Evolutionary conservation across 1,140 invertebrate species (phyloP), one percentile per base, ranked within the genome.

Genomic region (Epicauta chinensis): DNA sequence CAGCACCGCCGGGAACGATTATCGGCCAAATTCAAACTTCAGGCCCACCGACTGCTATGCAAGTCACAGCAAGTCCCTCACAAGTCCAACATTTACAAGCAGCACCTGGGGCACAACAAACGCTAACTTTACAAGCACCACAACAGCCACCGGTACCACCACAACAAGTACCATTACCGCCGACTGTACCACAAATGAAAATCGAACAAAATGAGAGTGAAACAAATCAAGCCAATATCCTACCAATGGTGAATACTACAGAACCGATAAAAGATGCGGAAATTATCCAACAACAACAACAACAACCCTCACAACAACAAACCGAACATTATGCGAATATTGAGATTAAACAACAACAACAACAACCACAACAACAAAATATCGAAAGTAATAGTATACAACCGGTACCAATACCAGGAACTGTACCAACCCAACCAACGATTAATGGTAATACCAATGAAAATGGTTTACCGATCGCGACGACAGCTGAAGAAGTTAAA

Each of bases 401-500:
- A 60, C 58, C 62, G 55, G 53, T 69, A 51, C 56, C 63, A 55
- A 64, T 63, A 55, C 67, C 61, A 51, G 66, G 55, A 53, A 63
- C 61, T 37, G 45, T 62, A 54, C 64, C 69, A 36, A 62, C 42
- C 43, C 66, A 61, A 48, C 65, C 55, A 43, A 58, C 61, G 14
- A 34, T 23, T 7, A 57, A 58, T 38, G 29, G 35, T 23, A 66
- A 38, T 41, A 65, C 52, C 61, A 68, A 40, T 53, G 69, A 66
- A 66, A 74, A 54, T 61, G 65, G 55, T 49, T 63, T 55, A 13
- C 66, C 46, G 58, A 69, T 63, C 9, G 66, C 65, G 7, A 58
- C 64, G 11, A 71, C 69, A 30, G 64, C 67, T 62, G 80, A 86
- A 74, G 82, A 86, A 62, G 79, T 80, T 1, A 74, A 73, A 53